phyloP scores from a whole-genome alignment of 2,113 vertebrate genomes.

The Malurus elegans region DNA sequence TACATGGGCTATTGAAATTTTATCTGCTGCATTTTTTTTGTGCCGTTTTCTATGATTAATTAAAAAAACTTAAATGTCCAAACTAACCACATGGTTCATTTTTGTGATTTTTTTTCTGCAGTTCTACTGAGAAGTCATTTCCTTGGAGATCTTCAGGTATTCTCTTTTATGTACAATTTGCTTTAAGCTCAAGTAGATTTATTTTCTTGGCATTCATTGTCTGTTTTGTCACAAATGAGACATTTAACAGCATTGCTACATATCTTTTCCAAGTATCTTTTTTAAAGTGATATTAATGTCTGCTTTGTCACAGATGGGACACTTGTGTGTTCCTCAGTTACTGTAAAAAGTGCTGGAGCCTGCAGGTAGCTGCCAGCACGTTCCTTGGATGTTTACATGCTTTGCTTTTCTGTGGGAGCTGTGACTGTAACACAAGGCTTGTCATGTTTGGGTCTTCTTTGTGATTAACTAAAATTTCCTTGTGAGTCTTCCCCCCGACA shows the following conservation, averaged over 20 bases:
- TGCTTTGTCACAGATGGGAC: neutral
- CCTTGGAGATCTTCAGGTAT: conserved; percentile 96
- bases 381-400: neutral
- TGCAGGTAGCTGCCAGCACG: neutral
- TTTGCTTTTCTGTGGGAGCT: neutral
- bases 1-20: neutral
- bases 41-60: neutral
- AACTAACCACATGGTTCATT: neutral
- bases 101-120: conserved; percentile 65
- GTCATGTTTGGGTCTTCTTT: neutral
- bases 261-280: neutral
- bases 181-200: neutral
- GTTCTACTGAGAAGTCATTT: conserved; percentile 98
- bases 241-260: neutral
- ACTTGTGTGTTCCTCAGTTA: neutral
- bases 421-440: neutral
- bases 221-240: neutral
- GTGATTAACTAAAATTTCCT: neutral
- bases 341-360: neutral
- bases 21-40: neutral
- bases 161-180: conserved; percentile 26
- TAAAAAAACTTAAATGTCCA: neutral
- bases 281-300: neutral
- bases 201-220: neutral
- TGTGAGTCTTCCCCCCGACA: neutral